These are phyloP conservation scores for Dromas ardeola DNA, from an alignment of 2,113 vertebrate genomes.

Conservation along the genomic window DNA sequence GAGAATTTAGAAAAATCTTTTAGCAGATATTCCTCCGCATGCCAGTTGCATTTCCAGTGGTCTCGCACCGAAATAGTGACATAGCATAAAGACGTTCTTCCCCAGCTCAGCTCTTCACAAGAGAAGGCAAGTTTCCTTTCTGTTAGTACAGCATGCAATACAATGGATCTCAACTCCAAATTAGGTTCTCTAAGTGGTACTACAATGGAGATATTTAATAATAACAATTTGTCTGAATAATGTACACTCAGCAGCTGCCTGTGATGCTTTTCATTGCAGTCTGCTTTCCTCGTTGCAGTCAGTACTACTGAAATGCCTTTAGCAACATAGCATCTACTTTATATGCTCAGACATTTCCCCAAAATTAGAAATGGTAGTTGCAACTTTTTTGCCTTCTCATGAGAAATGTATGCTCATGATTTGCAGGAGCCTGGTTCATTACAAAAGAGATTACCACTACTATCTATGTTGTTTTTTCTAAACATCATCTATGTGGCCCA, in stretches of 20 bases:
- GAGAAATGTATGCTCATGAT: neutral
- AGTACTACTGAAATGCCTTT: neutral
- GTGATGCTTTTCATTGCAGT: neutral
- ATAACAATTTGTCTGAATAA: conserved; percentile 52
- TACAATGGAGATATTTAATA: conserved; percentile 50
- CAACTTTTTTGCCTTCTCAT: neutral
- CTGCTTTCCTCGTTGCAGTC: neutral
- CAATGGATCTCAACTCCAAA: conserved; percentile 18
- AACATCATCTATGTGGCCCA: neutral
- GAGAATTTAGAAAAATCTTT: neutral
- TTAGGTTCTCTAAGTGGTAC: neutral
- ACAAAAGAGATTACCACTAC: neutral
- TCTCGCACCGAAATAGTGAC: neutral
- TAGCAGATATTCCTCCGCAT: neutral
- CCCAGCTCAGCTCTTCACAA: neutral
- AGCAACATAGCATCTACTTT: neutral
- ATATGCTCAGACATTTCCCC: neutral
- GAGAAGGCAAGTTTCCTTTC: conserved; percentile 9
- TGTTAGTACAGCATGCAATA: neutral
- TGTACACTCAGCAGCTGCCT: neutral
- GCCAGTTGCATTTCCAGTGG: neutral
- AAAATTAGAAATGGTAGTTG: neutral
- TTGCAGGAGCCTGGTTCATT: neutral
- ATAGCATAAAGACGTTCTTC: neutral
- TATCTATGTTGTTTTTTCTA: neutral